Evolutionary conservation across 2,113 vertebrate genomes (phyloP).

Genomic region (Barnardius zonarius): DNA sequence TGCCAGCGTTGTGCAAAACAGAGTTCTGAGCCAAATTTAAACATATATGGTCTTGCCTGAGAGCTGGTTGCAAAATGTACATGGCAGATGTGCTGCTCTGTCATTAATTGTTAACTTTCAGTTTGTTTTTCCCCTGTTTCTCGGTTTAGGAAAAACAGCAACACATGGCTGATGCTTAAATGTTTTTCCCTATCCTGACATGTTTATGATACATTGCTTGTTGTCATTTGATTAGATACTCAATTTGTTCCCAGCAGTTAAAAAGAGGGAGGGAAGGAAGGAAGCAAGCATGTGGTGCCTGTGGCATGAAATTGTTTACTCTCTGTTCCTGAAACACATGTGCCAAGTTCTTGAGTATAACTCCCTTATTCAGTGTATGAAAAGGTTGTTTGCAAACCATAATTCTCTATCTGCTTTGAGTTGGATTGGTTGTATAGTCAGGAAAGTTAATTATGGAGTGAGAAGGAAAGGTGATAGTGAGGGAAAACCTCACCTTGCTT

Average conservation of each 20-base stretch:
- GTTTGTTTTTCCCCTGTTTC: background rate
- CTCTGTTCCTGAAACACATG: background rate
- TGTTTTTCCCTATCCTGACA: background rate
- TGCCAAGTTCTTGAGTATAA: background rate
- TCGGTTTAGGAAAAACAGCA: background rate
- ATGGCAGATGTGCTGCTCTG: background rate
- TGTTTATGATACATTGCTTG: background rate
- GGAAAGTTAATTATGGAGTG: background rate
- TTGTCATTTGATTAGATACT: background rate
- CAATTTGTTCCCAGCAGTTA: background rate
- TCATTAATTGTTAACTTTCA: background rate
- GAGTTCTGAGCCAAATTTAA: background rate
- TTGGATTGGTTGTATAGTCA: background rate
- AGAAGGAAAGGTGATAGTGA: background rate
- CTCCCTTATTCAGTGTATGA: background rate
- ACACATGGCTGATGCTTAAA: background rate
- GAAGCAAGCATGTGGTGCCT: background rate
- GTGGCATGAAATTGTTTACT: background rate
- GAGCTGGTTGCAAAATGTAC: background rate
- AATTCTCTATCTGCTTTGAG: background rate
- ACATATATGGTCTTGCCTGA: background rate
- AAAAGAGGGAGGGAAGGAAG: background rate
- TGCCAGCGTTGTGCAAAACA: background rate
- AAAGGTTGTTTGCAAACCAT: background rate
- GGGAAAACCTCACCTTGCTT: background rate